phyloP scores from a whole-genome alignment of 2,113 vertebrate genomes.

The Paraplagusia blochii region DNA sequence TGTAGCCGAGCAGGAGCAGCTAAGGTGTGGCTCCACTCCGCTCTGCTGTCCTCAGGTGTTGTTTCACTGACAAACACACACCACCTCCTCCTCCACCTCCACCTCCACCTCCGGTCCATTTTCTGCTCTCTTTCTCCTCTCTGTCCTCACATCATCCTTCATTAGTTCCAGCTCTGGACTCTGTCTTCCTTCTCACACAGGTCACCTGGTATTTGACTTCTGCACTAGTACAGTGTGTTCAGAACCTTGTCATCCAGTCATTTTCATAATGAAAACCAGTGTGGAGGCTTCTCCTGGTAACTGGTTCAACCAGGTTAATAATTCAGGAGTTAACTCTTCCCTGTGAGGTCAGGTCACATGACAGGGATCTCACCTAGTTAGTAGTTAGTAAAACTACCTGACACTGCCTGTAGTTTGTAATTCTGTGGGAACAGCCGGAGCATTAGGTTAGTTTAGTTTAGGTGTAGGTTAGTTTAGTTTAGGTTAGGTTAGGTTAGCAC shows the following conservation, averaged over 20 bases:
- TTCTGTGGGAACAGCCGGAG: no score
- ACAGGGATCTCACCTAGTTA: not conserved
- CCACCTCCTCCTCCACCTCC: not conserved
- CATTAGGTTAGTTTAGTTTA: no score
- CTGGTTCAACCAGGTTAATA: slow-evolving; percentile 29
- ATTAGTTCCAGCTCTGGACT: slow-evolving; percentile 49
- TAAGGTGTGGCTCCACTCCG: slow-evolving; percentile 71
- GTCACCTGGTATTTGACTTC: no score
- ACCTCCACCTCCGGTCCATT: slow-evolving; percentile 3
- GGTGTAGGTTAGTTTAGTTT: no score
- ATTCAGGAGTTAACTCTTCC: slow-evolving; percentile 44
- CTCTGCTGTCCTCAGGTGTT: slow-evolving; percentile 46
- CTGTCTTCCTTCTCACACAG: slow-evolving; percentile 25
- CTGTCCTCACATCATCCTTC: slow-evolving; percentile 37
- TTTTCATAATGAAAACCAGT: no score
- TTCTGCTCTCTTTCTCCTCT: slow-evolving; percentile 18
- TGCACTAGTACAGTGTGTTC: no score
- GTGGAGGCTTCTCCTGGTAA: not conserved
- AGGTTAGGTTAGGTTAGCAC: no score
- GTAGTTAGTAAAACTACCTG: no score
- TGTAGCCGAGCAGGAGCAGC: slow-evolving; percentile 43
- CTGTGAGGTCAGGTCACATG: slow-evolving; percentile 20
- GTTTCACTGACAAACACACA: not conserved
- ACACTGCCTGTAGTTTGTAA: no score
- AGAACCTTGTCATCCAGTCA: no score